Conservation (phyloP, 2,888 invertebrate genomes). For the Omphaloscelis lunosa region DNA sequence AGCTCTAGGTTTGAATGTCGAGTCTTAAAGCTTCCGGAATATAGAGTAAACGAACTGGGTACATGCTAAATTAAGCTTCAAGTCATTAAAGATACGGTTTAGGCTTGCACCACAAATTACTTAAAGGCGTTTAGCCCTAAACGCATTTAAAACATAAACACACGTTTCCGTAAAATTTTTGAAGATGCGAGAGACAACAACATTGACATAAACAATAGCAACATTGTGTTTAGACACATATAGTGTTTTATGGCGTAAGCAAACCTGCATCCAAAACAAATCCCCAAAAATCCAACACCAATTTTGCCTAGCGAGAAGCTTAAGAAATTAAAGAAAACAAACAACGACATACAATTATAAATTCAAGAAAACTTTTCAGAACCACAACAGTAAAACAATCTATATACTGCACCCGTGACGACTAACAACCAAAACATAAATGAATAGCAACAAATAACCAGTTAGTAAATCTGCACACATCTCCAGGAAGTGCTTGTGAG, state of each 20-base stretch:
- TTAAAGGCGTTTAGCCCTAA: neutral
- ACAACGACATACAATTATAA: neutral
- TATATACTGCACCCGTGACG: neutral
- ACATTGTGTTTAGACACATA: neutral
- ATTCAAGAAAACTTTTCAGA: neutral
- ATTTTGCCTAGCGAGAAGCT: neutral
- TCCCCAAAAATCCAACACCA: neutral
- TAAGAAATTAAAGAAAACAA: neutral
- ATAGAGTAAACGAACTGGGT: neutral
- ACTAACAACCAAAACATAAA: slow-evolving; percentile 17
- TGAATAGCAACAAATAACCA: slow-evolving; percentile 18
- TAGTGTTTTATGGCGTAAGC: neutral
- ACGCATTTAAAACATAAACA: neutral
- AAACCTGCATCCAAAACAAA: neutral
- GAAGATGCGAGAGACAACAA: neutral
- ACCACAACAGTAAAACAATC: neutral
- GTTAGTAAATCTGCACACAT: slow-evolving; percentile 52
- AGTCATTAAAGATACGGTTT: neutral
- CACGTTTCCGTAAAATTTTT: neutral
- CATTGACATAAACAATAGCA: no score
- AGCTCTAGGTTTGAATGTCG: slow-evolving; percentile 3
- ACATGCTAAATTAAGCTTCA: neutral
- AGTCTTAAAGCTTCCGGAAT: neutral
- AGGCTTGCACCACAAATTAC: neutral
- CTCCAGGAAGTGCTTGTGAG: slow-evolving; percentile 54